These are phyloP conservation scores for Microtus oregoni DNA, from an alignment of 2,113 vertebrate species.

Conservation along the genomic window DNA sequence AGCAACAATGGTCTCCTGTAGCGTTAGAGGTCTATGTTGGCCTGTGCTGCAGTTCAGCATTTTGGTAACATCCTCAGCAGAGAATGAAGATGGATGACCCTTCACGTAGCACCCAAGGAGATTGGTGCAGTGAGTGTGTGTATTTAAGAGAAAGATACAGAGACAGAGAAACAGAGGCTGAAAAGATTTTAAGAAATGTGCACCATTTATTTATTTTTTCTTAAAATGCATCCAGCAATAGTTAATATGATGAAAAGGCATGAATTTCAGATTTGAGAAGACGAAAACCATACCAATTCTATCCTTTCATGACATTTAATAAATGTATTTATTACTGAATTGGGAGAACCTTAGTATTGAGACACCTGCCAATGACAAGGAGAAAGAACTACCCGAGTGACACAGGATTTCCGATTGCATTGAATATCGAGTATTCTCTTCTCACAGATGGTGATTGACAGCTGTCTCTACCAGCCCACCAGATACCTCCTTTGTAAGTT, in stretches of 20 bases:
- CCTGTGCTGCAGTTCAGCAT: not conserved
- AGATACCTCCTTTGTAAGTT: slow-evolving; percentile 65
- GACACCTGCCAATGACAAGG: slow-evolving; percentile 56
- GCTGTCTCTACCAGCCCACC: slow-evolving; percentile 64
- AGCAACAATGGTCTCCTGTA: not conserved
- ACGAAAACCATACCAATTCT: not conserved
- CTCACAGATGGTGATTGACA: slow-evolving; percentile 83
- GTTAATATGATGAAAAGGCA: not conserved
- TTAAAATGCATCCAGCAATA: not conserved
- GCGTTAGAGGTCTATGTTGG: not conserved
- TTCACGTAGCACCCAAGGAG: not conserved
- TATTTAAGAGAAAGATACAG: no score
- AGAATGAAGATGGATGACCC: not conserved
- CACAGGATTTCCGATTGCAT: slow-evolving; percentile 77
- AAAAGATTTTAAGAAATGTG: not conserved
- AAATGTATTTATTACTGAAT: not conserved
- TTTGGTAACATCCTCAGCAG: not conserved
- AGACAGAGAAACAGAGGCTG: not conserved
- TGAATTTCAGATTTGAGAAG: not conserved
- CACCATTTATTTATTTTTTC: not conserved
- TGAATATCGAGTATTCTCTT: slow-evolving; percentile 81
- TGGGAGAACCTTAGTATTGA: not conserved
- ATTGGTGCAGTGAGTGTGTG: no score
- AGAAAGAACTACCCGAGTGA: slow-evolving; percentile 67
- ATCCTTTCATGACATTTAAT: not conserved